Base-by-base conservation (phyloP, 2,888 invertebrate species). In the Mesorhabditis belari region DNA sequence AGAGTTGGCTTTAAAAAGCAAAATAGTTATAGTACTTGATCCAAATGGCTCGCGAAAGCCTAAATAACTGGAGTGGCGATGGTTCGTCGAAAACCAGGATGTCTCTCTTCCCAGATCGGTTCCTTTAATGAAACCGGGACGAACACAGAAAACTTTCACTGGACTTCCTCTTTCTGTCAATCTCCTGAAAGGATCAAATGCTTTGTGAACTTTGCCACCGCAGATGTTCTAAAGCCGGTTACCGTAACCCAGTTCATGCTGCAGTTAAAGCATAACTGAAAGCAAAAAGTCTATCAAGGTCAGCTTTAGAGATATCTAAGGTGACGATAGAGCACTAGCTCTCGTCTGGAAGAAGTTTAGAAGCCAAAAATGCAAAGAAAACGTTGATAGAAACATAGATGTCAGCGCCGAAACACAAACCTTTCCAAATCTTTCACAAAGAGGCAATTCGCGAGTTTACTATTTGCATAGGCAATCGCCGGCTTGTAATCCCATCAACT, bases 361-460 rank as follows among this genome's bases (percentile, higher is more conserved):
- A n/a, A n/a, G n/a, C n/a, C n/a, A n/a, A n/a, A n/a, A n/a, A n/a
- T n/a, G n/a, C n/a, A n/a, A n/a, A n/a, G n/a, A n/a, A n/a, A n/a
- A n/a, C n/a, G n/a, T n/a, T n/a, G n/a, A n/a, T n/a, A n/a, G n/a
- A n/a, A n/a, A n/a, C n/a, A n/a, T n/a, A n/a, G n/a, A n/a, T n/a
- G n/a, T n/a, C n/a, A 5, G 12, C 1, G 52, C 9, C 17, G 6
- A 17, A 6, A 27, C 12, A 23, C 23, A 21, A n/a, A 63, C 63
- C 57, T 44, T 5, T 54, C 53, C 5, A 63, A 53, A 55, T 68
- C 74, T 17, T 68, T 62, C 3, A 70, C 59, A 57, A 77, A 75
- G 12, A 78, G 67, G 58, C 75, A 74, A 44, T 77, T 76, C 29
- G 78, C 80, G 23, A 80, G 64, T 64, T 80, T 80, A 72, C 82